A percentile compares a stretch with the other conserved stretches of the same genome.
These are phyloP conservation scores for Macrotrachela quadricornifera DNA, from an alignment of 1,140 invertebrate genomes.

Conservation along the genomic window DNA sequence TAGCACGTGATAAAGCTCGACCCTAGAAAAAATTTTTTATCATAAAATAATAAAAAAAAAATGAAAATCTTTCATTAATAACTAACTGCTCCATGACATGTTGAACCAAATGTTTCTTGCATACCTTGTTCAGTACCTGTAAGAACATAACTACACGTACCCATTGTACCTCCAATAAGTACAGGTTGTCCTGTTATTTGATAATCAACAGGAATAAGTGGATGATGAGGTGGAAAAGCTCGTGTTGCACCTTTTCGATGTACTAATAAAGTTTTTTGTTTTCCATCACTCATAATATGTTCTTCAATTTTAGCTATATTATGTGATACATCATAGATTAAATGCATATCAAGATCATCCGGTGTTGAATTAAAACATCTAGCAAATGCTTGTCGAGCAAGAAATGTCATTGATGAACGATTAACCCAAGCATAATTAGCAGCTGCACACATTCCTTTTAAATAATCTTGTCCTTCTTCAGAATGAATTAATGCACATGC, in stretches of 20 bases:
- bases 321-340: conserved; percentile 77
- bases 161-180: conserved; percentile 86
- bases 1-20: conserved; percentile 78
- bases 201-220: conserved; percentile 93
- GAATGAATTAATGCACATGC: conserved; percentile 90
- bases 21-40: conserved; percentile 31
- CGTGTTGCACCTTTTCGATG: conserved; percentile 95
- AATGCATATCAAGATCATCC: conserved; percentile 98
- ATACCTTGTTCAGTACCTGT: conserved; percentile 91
- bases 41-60: too few species aligned
- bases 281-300: conserved; percentile 79
- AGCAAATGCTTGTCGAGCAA: conserved; percentile 83
- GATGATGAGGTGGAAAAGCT: conserved; percentile 98
- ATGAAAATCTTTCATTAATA: too few species aligned
- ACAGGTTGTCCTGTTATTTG: conserved; percentile 84
- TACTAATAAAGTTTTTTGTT: conserved; percentile 70
- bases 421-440: conserved; percentile 99
- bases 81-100: conserved; percentile 71
- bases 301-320: conserved; percentile 98
- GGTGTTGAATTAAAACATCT: conserved; percentile 86
- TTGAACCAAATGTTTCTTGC: conserved; percentile 94
- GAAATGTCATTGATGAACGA: conserved; percentile 93
- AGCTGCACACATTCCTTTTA: conserved; percentile 94
- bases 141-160: conserved; percentile 93
- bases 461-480: conserved; percentile 60